Percentiles rank a stretch among this genome's conserved stretches.
Conservation (phyloP, 2,113 vertebrate genomes). For the Alces alces region DNA sequence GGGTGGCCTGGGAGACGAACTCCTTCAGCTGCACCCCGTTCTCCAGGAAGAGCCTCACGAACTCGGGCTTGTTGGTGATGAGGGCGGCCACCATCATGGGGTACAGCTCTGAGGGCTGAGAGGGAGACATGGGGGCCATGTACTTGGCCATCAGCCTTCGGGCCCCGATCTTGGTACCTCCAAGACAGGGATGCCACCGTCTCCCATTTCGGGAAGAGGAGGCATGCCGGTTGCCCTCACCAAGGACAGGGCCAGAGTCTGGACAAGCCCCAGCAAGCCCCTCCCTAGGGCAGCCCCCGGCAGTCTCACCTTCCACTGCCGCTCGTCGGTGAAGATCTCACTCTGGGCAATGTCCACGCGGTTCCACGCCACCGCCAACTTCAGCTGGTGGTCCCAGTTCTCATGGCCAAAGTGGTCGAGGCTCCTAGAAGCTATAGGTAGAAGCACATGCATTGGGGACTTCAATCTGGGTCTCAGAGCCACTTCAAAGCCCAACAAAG, state of each 20-base stretch:
- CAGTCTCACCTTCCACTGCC: slow-evolving; percentile 89
- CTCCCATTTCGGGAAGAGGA: no score
- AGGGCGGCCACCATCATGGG: slow-evolving; percentile 90
- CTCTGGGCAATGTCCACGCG: slow-evolving; percentile 93
- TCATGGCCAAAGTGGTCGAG: slow-evolving; percentile 81
- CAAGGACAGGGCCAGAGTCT: not conserved
- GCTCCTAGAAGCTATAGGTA: slow-evolving; percentile 84
- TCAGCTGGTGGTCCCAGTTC: slow-evolving; percentile 91
- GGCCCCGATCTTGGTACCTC: no score
- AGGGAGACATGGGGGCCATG: not conserved
- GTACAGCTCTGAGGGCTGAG: slow-evolving; percentile 91
- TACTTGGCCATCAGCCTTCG: rapidly evolving
- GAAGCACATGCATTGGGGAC: rapidly evolving
- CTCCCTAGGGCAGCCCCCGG: rapidly evolving
- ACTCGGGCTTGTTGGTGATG: slow-evolving; percentile 90
- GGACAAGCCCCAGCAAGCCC: not conserved
- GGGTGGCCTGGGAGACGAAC: slow-evolving; percentile 84
- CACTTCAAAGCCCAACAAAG: rapidly evolving
- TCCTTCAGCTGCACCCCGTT: slow-evolving; percentile 89
- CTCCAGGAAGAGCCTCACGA: slow-evolving; percentile 93
- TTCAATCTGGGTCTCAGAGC: rapidly evolving
- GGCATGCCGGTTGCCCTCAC: rapidly evolving
- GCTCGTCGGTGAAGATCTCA: slow-evolving; percentile 93
- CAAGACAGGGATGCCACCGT: rapidly evolving
- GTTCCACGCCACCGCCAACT: slow-evolving; percentile 96